Base-by-base conservation (phyloP, 2,888 invertebrate genomes). In the Bimastos eiseni region DNA sequence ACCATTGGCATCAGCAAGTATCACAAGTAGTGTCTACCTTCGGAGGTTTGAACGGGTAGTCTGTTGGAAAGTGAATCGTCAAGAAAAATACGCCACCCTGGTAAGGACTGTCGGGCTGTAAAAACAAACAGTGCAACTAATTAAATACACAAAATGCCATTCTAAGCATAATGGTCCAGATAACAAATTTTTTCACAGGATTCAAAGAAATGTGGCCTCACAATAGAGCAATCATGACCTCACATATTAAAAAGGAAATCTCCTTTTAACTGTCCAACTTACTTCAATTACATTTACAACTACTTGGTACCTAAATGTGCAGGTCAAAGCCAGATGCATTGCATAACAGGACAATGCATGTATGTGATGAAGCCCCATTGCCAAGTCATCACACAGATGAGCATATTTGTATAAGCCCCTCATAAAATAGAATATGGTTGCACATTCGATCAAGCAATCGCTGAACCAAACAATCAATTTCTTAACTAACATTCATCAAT, bases 11-110 rank as follows among this genome's bases (percentile, higher is more conserved):
- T n/a, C n/a, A 70, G 70, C n/a, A 70, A 49, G 49, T 49, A 49
- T 24, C 49, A 70, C 70, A 70, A 1, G 70, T 70, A n/a, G 70
- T 70, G 5, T 94, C 93, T 95, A 97, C 98, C 95, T 96, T 99
- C 95, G 99, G 99, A 96, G 99, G 99, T 97, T 99, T 99, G 96
- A 99, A 99, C 95, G 99, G 99, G 96, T 99, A 99, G 96, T 99
- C 99, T 97, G 99, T 99, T 95, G 99, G 99, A 96, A 99, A 99
- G 96, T 99, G 98, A 96, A 99, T 99, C 96, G 98, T 99, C 96
- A 99, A 97, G 96, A 99, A 99, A 96, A 99, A 99, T 95, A 99
- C 98, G 94, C 99, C 99, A 96, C 99, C 99, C 96, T 99, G 98
- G 96, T 99, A 99, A 96, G 99, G 99, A 96, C 99, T 99, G 96